Conservation (phyloP, 2,113 vertebrate genomes). For the Colistium nudipinnis region DNA sequence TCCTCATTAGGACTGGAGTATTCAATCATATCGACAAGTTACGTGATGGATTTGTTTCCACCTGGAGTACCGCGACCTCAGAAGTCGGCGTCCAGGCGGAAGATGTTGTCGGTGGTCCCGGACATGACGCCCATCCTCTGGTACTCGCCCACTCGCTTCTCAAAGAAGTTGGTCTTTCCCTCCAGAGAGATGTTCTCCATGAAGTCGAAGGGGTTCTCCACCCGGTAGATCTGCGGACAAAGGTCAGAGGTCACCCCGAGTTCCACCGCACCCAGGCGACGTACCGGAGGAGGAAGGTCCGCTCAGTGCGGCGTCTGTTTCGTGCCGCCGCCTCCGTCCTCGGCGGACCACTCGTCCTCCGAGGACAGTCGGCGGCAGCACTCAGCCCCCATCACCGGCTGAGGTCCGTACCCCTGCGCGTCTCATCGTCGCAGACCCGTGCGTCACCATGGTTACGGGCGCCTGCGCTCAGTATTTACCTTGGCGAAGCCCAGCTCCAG, state of each 20-base stretch:
- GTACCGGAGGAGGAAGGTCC: too few relatives aligned
- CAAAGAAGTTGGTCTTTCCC: constrained; percentile 99
- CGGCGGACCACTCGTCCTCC: constrained; percentile 68
- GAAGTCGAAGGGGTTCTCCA: constrained; percentile 97
- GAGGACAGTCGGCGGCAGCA: constrained; percentile 55
- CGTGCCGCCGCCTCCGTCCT: constrained; percentile 46
- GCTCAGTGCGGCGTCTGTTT: constrained; percentile 66
- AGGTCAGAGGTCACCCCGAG: background rate
- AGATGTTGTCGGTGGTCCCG: constrained; percentile 87
- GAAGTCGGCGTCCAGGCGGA: constrained; percentile 95
- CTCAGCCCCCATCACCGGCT: constrained; percentile 84
- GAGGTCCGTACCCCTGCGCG: constrained; percentile 84
- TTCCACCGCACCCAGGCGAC: too few relatives aligned
- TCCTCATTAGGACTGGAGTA: too few relatives aligned
- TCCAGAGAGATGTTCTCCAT: constrained; percentile 99
- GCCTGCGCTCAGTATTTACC: too few relatives aligned
- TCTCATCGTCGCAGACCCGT: constrained; percentile 75
- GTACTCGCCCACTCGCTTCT: constrained; percentile 97
- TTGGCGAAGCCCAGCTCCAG: constrained; percentile 93
- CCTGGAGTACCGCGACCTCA: too few relatives aligned
- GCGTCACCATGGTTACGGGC: too few relatives aligned
- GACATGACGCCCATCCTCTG: constrained; percentile 99
- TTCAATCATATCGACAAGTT: too few relatives aligned
- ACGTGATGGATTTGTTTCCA: too few relatives aligned
- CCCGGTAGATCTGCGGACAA: constrained; percentile 84